Base-by-base conservation (phyloP, 2,888 invertebrate genomes). In the Ectemnius lituratus region DNA sequence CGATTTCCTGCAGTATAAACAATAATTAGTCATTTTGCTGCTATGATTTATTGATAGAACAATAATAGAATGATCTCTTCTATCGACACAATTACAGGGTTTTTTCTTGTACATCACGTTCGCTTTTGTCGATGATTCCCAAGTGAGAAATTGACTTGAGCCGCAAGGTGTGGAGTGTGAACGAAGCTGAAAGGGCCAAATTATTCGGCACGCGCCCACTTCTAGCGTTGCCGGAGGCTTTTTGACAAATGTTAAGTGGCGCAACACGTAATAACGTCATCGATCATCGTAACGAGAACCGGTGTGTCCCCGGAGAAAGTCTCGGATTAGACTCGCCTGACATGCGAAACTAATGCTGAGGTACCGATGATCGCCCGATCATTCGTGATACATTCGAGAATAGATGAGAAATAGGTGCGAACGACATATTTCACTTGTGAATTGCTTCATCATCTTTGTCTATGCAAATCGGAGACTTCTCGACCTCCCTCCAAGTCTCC, bases 181-280 rank as follows among this genome's bases (percentile, higher is more conserved):
- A 20, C 27, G 6, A 58, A 14, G 23, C 14, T 6, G 60, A 60
- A n/a, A 6, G 37, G 37, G 8, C 37, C 37, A 11, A 16, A 28
- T n/a, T 27, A 60, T 28, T 28, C 8, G 28, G 60, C 60, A 28
- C 60, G 60, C 16, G 28, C 60, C 28, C 8, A 13, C 60, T 60
- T 60, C 60, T 60, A 60, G n/a, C 60, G 60, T 1, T 28, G 14
- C 4, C 46, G 4, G 13, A 45, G 45, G 61, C 11, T 49, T 62
- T 62, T 16, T 62, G 62, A 62, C 62, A 62, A 62, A 62, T 49
- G 62, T 62, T 62, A 62, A 62, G 49, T 49, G 62, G 23, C 62
- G 49, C 49, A n/a, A 49, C 49, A 11, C 49, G 49, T 62, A 62
- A 62, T 62, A 62, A 62, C 62, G 47, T 49, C 62, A 23, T 62